Evolutionary conservation across 2,797 vertebrate genomes (phyloP).

Genomic region (Merluccius polli): DNA sequence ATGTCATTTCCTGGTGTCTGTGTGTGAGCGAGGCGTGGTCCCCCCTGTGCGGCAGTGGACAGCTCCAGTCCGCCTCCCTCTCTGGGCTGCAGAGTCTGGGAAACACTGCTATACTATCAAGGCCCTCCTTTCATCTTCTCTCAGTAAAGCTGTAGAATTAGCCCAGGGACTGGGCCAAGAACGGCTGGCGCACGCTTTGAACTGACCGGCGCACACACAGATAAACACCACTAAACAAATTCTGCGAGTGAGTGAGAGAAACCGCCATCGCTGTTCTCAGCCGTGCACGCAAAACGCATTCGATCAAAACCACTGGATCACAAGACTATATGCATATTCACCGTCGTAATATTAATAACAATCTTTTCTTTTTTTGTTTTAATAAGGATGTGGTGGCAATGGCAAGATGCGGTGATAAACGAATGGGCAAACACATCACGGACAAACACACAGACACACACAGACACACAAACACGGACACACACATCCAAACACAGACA

Average conservation of each 20-base stretch:
- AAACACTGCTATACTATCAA: slow-evolving; percentile 13
- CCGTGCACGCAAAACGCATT: neutral
- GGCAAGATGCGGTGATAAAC: slow-evolving; percentile 77
- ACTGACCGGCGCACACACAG: slow-evolving; percentile 24
- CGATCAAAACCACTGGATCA: neutral
- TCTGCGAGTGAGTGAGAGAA: neutral
- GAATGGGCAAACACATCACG: slow-evolving; percentile 64
- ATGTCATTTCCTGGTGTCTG: slow-evolving; percentile 11
- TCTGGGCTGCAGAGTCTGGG: slow-evolving; percentile 19
- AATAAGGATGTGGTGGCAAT: slow-evolving; percentile 62
- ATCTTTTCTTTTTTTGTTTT: neutral
- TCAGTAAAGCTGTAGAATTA: slow-evolving; percentile 30
- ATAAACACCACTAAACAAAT: neutral
- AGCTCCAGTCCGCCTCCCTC: slow-evolving; percentile 1
- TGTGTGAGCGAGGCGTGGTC: slow-evolving; percentile 2
- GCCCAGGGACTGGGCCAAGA: slow-evolving; percentile 23
- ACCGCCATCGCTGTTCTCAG: neutral
- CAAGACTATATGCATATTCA: neutral
- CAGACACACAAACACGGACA: slow-evolving; percentile 22
- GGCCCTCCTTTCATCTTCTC: slow-evolving; percentile 16
- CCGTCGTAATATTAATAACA: slow-evolving; percentile 31
- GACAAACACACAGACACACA: slow-evolving; percentile 24
- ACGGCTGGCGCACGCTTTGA: slow-evolving; percentile 14
- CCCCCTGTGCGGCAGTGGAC: neutral
- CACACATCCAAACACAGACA: slow-evolving; percentile 47